Base-by-base conservation (phyloP, 2,797 vertebrate species). In the Heliangelus exortis region DNA sequence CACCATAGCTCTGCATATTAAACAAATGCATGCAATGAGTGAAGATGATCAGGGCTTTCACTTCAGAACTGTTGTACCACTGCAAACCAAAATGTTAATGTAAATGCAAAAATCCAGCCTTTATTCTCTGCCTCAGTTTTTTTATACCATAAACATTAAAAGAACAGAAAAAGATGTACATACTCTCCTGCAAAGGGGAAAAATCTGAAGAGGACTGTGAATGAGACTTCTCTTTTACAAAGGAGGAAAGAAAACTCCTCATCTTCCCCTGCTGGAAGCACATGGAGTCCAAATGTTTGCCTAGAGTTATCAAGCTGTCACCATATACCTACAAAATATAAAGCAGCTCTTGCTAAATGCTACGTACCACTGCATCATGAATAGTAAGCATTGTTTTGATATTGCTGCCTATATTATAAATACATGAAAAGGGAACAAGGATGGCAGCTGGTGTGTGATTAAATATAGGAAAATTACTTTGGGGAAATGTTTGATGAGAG, bases 401-500 rank as follows among this genome's bases (percentile, higher is more conserved):
- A 62, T 77, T 75, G 29, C 68, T 74, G 58, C 34, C 39, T 92
- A 14, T 89, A 43, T 83, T 85, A 68, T 33, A 92, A 77, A 80
- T 59, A 48, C 68, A 55, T 21, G 54, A 79, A 93, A 90, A 80
- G 17, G 29, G 29, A 76, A 85, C 68, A 36, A 80, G 54, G 28
- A 67, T 54, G 51, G 58, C 69, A 92, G 76, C 69, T 93, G 81
- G 62, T 87, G 16, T 71, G 25, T 84, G 62, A 87, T 84, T 84
- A 93, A 93, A 90, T 69, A 76, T 21, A 84, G 39, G 25, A 75
- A 90, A 92, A 94, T 54, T 77, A 85, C 75, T 85, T 93, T 63
- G 6, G 47, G 50, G 82, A 92, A 83, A 83, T 65, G 50, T 93
- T 74, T 65, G 45, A 89, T 94, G 75, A 92, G 71, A 90, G 14